Evolutionary conservation across 2,888 invertebrate species (phyloP).

Genomic region (Pilophorus perplexus): DNA sequence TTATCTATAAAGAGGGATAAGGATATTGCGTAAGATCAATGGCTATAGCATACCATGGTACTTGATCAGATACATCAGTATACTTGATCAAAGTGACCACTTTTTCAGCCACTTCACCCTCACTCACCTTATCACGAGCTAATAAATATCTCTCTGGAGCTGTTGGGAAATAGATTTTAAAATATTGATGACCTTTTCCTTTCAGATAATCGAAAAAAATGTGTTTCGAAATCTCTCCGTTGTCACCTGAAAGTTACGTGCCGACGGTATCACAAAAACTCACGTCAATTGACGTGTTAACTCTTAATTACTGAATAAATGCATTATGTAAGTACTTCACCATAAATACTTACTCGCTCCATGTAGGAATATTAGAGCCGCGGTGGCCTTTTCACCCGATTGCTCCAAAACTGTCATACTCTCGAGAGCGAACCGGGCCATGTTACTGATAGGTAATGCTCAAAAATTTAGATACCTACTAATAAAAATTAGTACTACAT

Average conservation of each 20-base stretch:
- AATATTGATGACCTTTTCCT: constrained; percentile 13
- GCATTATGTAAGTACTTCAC: background rate
- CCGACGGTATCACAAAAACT: too few species aligned
- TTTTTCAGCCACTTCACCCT: too few species aligned
- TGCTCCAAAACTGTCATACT: constrained; percentile 15
- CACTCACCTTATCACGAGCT: constrained; percentile 14
- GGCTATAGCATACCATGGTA: too few species aligned
- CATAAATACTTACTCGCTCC: constrained; percentile 29
- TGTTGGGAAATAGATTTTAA: constrained; percentile 22
- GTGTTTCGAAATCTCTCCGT: background rate
- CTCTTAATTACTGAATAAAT: background rate
- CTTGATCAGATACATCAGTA: too few species aligned
- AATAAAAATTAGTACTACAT: too few species aligned
- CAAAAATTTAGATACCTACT: too few species aligned
- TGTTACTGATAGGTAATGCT: too few species aligned
- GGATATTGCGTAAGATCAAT: too few species aligned
- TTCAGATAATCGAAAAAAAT: background rate
- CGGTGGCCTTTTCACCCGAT: background rate
- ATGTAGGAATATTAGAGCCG: constrained; percentile 38
- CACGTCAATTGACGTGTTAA: too few species aligned
- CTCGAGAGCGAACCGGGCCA: constrained; percentile 13
- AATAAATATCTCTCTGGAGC: constrained; percentile 19
- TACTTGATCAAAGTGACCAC: too few species aligned
- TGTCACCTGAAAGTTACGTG: constrained; percentile 27
- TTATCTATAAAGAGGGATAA: too few species aligned